phyloP scores from a whole-genome alignment of 2,113 vertebrate genomes.

The Ascaphus truei region DNA sequence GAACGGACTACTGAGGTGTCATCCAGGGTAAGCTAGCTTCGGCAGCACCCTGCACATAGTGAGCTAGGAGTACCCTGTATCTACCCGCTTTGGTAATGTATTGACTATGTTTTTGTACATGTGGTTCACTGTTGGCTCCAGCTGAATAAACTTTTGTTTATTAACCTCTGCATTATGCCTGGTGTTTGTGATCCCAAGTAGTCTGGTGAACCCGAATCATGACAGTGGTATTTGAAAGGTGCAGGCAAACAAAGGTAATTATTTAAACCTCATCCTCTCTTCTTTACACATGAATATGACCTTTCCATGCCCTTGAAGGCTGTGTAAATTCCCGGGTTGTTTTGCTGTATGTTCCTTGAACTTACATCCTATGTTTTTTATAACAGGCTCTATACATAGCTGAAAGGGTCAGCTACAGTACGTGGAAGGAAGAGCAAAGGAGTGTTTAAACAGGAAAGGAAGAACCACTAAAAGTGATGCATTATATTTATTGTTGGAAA shows the following conservation, averaged over 20 bases:
- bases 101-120: too few relatives aligned
- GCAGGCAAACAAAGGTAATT: not conserved
- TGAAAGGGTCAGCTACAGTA: not conserved
- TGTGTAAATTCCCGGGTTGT: not conserved
- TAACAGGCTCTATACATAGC: not conserved
- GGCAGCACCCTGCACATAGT: too few relatives aligned
- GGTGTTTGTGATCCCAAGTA: too few relatives aligned
- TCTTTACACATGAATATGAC: not conserved
- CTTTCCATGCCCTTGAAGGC: not conserved
- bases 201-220: too few relatives aligned
- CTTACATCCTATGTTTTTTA: conserved; percentile 13
- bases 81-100: too few relatives aligned
- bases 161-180: too few relatives aligned
- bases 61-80: too few relatives aligned
- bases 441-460: not conserved
- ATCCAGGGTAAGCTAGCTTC: too few relatives aligned
- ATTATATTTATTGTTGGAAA: conserved; percentile 6
- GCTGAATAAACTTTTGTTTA: too few relatives aligned
- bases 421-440: conserved; percentile 19
- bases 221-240: too few relatives aligned
- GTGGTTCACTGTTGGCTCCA: too few relatives aligned
- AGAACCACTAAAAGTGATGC: not conserved
- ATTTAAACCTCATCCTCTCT: not conserved
- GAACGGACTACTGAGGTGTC: too few relatives aligned
- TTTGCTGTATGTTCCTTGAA: conserved; percentile 19